Conservation (phyloP, 2,797 vertebrate genomes). For the Intellagama lesueurii region DNA sequence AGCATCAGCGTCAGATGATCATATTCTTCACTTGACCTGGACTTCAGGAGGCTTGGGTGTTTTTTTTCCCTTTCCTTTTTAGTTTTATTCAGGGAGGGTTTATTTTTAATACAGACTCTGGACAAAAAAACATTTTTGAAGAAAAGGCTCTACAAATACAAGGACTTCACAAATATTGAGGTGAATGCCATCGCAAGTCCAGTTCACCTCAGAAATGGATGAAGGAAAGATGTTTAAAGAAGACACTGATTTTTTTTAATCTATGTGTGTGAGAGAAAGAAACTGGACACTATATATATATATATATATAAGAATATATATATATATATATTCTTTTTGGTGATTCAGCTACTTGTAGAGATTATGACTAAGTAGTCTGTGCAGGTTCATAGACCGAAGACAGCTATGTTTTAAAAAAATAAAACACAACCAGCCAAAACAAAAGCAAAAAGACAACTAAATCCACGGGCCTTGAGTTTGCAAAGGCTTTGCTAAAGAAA, state of each 20-base stretch:
- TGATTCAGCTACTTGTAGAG: slow-evolving; percentile 72
- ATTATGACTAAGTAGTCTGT: slow-evolving; percentile 82
- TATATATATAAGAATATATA: background rate
- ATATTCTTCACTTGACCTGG: slow-evolving; percentile 54
- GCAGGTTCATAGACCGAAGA: slow-evolving; percentile 86
- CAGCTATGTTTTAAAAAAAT: slow-evolving; percentile 63
- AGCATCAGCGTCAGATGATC: background rate
- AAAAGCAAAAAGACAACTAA: slow-evolving; percentile 57
- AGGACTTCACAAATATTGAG: slow-evolving; percentile 56
- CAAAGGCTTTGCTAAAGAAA: slow-evolving; percentile 64
- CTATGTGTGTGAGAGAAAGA: slow-evolving; percentile 47
- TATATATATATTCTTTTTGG: background rate
- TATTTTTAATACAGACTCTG: slow-evolving; percentile 43
- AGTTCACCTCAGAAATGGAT: slow-evolving; percentile 29
- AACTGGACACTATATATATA: slow-evolving; percentile 20
- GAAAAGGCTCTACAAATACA: slow-evolving; percentile 68
- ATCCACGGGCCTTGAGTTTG: slow-evolving; percentile 52
- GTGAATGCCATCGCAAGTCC: slow-evolving; percentile 62
- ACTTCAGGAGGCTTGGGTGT: slow-evolving; percentile 27
- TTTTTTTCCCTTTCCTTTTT: slow-evolving; percentile 44
- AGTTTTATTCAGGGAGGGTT: slow-evolving; percentile 37
- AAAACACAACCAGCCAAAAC: slow-evolving; percentile 70
- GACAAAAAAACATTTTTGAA: slow-evolving; percentile 66
- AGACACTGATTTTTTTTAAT: slow-evolving; percentile 56
- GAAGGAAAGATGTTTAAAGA: slow-evolving; percentile 55